phyloP scores from a whole-genome alignment of 2,113 vertebrate species.

The Gasterosteus nipponicus region DNA sequence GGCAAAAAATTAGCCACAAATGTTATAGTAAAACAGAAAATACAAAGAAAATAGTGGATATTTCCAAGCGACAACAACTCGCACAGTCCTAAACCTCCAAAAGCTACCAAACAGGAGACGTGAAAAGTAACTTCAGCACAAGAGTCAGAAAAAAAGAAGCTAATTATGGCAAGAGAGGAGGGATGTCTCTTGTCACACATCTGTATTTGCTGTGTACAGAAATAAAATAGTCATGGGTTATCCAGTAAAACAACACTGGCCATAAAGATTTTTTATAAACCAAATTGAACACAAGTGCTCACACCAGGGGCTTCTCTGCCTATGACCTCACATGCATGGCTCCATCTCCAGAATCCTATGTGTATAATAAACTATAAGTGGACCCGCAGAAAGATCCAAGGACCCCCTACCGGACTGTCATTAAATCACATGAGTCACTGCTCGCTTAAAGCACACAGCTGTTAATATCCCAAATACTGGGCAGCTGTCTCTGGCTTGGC shows the following conservation, averaged over 20 bases:
- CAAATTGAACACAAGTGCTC: constrained; percentile 1
- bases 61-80: no score
- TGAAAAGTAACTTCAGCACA: no score
- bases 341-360: constrained; percentile 17
- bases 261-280: constrained; percentile 14
- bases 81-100: no score
- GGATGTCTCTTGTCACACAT: neutral
- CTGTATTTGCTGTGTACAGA: neutral
- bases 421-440: constrained; percentile 65
- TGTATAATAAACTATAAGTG: constrained; percentile 35
- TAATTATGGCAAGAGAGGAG: no score
- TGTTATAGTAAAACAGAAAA: no score
- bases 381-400: constrained; percentile 38
- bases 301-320: constrained; percentile 30
- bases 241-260: neutral
- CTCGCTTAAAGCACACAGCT: constrained; percentile 70
- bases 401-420: constrained; percentile 51
- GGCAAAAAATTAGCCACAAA: no score
- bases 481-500: constrained; percentile 65
- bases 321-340: constrained; percentile 48
- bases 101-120: no score
- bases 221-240: neutral
- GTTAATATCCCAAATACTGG: constrained; percentile 69
- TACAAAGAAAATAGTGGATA: no score
- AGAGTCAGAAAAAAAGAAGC: no score